Conservation (phyloP, 2,888 invertebrate species). For the Desoria tigrina region DNA sequence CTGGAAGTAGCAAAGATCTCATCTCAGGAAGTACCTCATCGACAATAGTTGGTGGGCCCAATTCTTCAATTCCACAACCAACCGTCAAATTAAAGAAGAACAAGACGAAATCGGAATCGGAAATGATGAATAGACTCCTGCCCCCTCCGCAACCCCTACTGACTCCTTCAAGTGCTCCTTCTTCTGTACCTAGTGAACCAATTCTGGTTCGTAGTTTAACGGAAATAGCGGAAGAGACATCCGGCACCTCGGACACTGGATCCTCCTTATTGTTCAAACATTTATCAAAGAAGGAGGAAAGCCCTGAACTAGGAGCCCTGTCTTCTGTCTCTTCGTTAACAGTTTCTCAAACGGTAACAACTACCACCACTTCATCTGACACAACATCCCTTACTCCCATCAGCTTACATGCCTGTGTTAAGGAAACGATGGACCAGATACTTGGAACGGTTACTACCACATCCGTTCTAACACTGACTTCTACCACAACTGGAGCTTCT, state of each 20-base stretch:
- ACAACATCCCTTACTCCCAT: background rate
- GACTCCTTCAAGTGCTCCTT: background rate
- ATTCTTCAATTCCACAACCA: constrained; percentile 9
- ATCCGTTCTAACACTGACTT: constrained; percentile 17
- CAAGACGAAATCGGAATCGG: background rate
- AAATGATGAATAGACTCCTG: background rate
- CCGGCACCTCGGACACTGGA: background rate
- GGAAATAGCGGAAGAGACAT: background rate
- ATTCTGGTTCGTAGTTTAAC: background rate
- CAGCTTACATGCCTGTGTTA: background rate
- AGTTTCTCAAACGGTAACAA: background rate
- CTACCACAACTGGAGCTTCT: constrained; percentile 15
- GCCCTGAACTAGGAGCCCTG: background rate
- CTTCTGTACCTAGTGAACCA: background rate
- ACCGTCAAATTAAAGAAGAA: constrained; percentile 17
- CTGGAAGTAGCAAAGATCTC: constrained; percentile 16
- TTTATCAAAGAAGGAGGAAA: constrained; percentile 18
- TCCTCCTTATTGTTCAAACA: constrained; percentile 16
- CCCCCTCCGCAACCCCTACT: background rate
- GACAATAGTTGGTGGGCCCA: background rate
- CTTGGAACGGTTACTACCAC: background rate
- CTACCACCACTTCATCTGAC: background rate
- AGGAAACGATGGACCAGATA: background rate
- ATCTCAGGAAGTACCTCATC: constrained; percentile 4
- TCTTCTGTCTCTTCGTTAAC: background rate